Conservation (phyloP, 2,113 vertebrate species). For the Pelobates fuscus region DNA sequence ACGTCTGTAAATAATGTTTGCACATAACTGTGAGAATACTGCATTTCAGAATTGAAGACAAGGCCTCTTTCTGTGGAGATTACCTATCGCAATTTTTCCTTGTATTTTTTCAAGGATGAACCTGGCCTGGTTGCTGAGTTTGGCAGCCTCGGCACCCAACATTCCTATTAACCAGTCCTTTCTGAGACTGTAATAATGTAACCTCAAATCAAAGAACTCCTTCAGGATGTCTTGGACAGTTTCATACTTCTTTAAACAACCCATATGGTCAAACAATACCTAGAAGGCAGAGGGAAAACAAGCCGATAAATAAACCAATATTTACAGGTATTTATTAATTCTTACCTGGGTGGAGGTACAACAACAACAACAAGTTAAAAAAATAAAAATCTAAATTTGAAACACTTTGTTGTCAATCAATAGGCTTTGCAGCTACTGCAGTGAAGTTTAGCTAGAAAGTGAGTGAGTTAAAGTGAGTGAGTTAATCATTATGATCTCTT, state of each 20-base stretch:
- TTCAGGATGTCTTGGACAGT: conserved; percentile 94
- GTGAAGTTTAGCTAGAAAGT: too few relatives aligned
- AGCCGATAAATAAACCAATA: not conserved
- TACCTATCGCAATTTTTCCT: conserved; percentile 92
- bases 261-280: conserved; percentile 99
- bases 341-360: too few relatives aligned
- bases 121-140: conserved; percentile 95
- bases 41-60: too few relatives aligned
- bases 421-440: too few relatives aligned
- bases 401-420: too few relatives aligned
- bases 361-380: too few relatives aligned
- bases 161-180: conserved; percentile 95
- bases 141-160: conserved; percentile 89
- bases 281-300: conserved; percentile 50
- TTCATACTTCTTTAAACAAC: conserved; percentile 95
- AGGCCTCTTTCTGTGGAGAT: too few relatives aligned
- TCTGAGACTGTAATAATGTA: conserved; percentile 92
- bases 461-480: too few relatives aligned
- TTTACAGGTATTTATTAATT: not conserved
- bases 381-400: too few relatives aligned
- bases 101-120: conserved; percentile 98
- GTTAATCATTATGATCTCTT: too few relatives aligned
- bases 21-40: too few relatives aligned
- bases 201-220: conserved; percentile 94
- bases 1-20: too few relatives aligned